Percentiles rank a stretch among this genome's conserved stretches.
These are phyloP conservation scores for Linyphia triangularis DNA, from an alignment of 2,888 invertebrate species.

Conservation along the genomic window DNA sequence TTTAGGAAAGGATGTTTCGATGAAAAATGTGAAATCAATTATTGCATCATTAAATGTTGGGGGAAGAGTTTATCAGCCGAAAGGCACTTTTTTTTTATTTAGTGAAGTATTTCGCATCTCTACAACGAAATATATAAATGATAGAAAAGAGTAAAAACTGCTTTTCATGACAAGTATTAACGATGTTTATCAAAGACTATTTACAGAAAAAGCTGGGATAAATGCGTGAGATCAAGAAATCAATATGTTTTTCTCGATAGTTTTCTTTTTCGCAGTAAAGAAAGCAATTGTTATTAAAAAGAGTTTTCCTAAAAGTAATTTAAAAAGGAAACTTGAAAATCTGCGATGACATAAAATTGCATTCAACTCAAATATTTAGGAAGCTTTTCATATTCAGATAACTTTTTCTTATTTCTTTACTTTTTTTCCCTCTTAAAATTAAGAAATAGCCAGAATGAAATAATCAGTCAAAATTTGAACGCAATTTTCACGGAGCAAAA, in stretches of 20 bases:
- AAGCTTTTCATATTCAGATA: no score
- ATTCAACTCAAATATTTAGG: no score
- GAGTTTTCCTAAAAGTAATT: no score
- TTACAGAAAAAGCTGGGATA: not conserved
- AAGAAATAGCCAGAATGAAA: no score
- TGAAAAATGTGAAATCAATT: conserved; percentile 51
- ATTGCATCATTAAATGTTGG: conserved; percentile 25
- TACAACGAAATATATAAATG: not conserved
- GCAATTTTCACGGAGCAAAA: no score
- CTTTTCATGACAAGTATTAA: conserved; percentile 26
- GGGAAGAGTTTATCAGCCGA: not conserved
- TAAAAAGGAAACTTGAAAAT: no score
- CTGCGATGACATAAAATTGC: no score
- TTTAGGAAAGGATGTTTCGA: not conserved
- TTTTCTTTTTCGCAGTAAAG: not conserved
- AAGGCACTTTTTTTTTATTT: conserved; percentile 1
- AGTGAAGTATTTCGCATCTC: not conserved
- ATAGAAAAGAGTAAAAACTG: not conserved
- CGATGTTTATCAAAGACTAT: conserved; percentile 15
- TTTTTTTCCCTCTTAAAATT: no score
- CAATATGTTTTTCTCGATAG: not conserved
- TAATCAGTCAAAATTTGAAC: no score
- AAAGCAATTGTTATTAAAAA: not conserved
- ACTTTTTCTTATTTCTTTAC: no score
- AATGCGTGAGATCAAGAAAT: not conserved